phyloP scores from a whole-genome alignment of 92 coral and sea anemone species.

The Zoanthus sansibaricus region DNA sequence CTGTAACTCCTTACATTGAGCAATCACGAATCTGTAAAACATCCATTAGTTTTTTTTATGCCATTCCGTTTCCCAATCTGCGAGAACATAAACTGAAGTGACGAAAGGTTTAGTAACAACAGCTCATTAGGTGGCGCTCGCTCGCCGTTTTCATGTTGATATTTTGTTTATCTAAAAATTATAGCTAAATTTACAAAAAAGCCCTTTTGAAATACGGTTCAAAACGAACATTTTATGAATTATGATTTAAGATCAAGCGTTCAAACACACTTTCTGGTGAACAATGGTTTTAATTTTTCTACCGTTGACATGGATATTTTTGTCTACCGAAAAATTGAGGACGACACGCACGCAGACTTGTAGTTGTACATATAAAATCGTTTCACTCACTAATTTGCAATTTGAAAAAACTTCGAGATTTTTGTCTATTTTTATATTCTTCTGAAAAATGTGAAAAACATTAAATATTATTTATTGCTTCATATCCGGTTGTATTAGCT shows the following conservation, averaged over 20 bases:
- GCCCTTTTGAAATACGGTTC: not conserved
- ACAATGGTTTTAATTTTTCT: not conserved
- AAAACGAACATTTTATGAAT: constrained; percentile 23
- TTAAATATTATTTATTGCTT: not conserved
- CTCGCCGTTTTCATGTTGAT: constrained; percentile 26
- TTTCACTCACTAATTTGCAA: not conserved
- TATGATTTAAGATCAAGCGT: not conserved
- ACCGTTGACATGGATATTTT: not conserved
- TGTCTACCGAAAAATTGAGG: not conserved
- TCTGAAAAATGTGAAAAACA: not conserved
- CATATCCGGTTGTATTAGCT: not conserved
- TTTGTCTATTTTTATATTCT: not conserved
- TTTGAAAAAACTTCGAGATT: not conserved
- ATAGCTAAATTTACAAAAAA: constrained; percentile 9
- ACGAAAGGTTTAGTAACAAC: constrained; percentile 6
- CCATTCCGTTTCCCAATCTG: constrained; percentile 28
- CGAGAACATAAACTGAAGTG: constrained; percentile 11
- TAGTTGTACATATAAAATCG: not conserved
- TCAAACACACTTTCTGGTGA: not conserved
- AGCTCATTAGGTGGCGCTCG: constrained; percentile 39
- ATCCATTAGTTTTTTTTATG: constrained; percentile 40
- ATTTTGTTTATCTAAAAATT: constrained; percentile 29
- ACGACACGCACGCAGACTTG: not conserved
- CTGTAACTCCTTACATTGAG: constrained; percentile 43
- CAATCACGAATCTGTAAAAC: constrained; percentile 47